Base-by-base conservation (phyloP, 1,140 invertebrate genomes). In the Bicyclus anynana region DNA sequence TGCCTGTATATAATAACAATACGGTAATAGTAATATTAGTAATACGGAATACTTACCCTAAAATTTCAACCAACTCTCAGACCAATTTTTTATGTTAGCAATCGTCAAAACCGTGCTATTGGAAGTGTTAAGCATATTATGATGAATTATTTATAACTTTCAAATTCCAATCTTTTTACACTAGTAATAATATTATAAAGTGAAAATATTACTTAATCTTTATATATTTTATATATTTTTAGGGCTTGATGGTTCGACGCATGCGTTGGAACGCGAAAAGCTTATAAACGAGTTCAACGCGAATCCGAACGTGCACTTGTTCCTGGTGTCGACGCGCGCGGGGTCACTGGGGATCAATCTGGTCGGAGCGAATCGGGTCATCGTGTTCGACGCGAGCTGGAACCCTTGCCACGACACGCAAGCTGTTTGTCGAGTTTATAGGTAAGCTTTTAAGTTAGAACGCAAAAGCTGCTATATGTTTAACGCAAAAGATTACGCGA, bases 331-430 rank as follows among this genome's bases (percentile, higher is more conserved):
- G 1, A 99, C 98, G 0, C 92, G 97, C 76, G 98, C 98, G 50
- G 98, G 98, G 12, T 99, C 97, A 17, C 89, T 99, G 12, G 98
- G 98, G 4, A 99, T 99, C 46, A 99, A 99, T 91, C 91, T 99
- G 16, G 95, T 97, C 40, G 98, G 98, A 17, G 98, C 98, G 0
- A 99, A 99, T 90, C 90, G 98, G 46, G 98, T 99, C 0, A 95
- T 99, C 17, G 97, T 99, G 23, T 95, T 99, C 73, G 98, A 99
- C 90, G 98, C 98, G 29, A 98, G 97, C 2, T 99, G 98, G 98
- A 99, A 99, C 90, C 98, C 98, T n/a, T 99, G 98, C 77, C 98
- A 99, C 81, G 98, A 99, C 80, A 98, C 97, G 1, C 98, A 99
- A 88, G 98, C 98, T 48, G 97, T 99, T 1, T 99, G 98, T 85